These are phyloP conservation scores for Phrynosoma platyrhinos DNA, from an alignment of 2,113 vertebrate species.

Conservation along the genomic window DNA sequence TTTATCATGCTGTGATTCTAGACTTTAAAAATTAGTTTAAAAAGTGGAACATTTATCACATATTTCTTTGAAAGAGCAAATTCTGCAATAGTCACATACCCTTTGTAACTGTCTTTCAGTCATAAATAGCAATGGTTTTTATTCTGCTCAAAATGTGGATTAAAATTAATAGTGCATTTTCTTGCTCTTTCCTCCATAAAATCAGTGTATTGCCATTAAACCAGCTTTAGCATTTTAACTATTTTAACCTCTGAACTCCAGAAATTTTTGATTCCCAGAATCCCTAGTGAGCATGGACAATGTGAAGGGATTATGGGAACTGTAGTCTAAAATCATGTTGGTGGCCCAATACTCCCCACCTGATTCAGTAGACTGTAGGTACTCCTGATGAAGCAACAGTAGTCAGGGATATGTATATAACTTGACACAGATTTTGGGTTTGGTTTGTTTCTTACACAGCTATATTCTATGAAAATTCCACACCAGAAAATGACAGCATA, in stretches of 20 bases:
- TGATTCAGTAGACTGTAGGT: not conserved
- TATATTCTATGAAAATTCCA: not conserved
- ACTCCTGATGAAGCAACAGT: no score
- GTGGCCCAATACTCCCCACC: not conserved
- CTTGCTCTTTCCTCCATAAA: conserved; percentile 19
- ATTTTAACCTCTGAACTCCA: not conserved
- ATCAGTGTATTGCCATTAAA: not conserved
- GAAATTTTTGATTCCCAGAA: not conserved
- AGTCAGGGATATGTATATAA: no score
- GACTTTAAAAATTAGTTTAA: conserved; percentile 8
- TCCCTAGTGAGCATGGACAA: not conserved
- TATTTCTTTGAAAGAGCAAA: not conserved
- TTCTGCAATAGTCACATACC: not conserved
- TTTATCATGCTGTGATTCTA: not conserved
- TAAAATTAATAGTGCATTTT: conserved; percentile 1
- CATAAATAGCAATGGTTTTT: not conserved
- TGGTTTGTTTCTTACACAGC: not conserved
- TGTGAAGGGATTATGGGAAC: not conserved
- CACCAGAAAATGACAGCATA: not conserved
- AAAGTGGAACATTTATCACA: conserved; percentile 28
- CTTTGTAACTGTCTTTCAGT: not conserved
- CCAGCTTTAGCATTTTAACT: conserved; percentile 20
- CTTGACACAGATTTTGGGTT: not conserved
- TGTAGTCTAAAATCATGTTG: not conserved
- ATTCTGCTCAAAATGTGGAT: not conserved